phyloP scores from a whole-genome alignment of 30 jellyfish, hydroid and myxozoan species.

The Aurelia coerulea region DNA sequence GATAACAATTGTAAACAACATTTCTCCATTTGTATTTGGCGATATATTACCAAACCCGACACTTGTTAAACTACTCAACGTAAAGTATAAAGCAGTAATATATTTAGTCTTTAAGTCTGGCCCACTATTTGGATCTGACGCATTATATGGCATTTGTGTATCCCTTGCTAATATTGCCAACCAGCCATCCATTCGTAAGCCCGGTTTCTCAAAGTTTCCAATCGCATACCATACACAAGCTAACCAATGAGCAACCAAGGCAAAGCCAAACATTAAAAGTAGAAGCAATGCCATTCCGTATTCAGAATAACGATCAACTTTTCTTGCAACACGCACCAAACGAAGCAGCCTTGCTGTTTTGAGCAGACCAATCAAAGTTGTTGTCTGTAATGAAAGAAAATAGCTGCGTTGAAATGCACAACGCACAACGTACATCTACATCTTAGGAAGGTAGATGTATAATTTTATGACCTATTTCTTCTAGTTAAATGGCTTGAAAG shows the following conservation, averaged over 20 bases:
- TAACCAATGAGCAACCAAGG: conserved; percentile 96
- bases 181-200: conserved; percentile 82
- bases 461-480: too few species aligned
- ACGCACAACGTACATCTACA: too few species aligned
- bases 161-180: conserved; percentile 72
- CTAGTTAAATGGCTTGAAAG: too few species aligned
- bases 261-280: conserved; percentile 94
- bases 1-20: conserved; percentile 88
- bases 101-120: conserved; percentile 91
- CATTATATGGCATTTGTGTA: conserved; percentile 76
- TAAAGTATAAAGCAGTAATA: conserved; percentile 90
- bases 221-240: conserved; percentile 99
- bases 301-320: conserved; percentile 94
- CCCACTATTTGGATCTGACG: conserved; percentile 70
- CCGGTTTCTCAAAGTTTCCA: conserved; percentile 85
- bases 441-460: too few species aligned
- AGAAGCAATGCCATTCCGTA: conserved; percentile 90
- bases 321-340: conserved; percentile 95
- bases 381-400: conserved; percentile 63
- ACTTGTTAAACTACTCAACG: conserved; percentile 96
- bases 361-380: conserved; percentile 91
- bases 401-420: too few species aligned
- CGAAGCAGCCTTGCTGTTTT: conserved; percentile 96
- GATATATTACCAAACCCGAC: conserved; percentile 99
- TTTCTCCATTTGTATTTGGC: conserved; percentile 96